Base-by-base conservation (phyloP, 1,140 invertebrate genomes). In the Panulirus ornatus region DNA sequence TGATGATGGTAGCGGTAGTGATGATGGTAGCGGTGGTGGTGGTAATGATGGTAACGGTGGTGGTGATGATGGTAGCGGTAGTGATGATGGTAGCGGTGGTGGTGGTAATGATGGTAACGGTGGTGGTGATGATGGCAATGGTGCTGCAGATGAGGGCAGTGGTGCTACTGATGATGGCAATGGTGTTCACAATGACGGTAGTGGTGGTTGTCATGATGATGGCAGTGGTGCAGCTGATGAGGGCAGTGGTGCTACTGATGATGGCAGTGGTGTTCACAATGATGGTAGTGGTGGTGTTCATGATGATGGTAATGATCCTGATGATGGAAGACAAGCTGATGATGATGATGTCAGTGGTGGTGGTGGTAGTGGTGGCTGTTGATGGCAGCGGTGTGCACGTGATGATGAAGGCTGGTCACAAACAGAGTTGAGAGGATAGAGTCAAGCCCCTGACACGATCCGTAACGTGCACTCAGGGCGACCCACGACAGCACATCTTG, bases 11-110 rank as follows among this genome's bases (percentile, higher is more conserved):
- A 22, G 34, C 11, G 71, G 27, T 71, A 36, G 71, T 75, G 11
- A 75, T 75, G n/a, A 16, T 75, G 71, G 71, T 75, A 40, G 71
- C 19, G 71, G 40, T 75, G 19, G 34, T n/a, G 6, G 66, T 71
- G n/a, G 34, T 36, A 30, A n/a, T 30, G 9, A 11, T 16, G 66
- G 0, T 22, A n/a, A 36, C 27, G 66, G 66, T 71, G n/a, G 66
- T 71, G 66, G 14, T 71, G 14, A 36, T 71, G n/a, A 47, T 47
- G 63, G 30, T 22, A 5, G 63, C 3, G 63, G 5, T 47, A 47
- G 44, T 14, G 44, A 47, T 47, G 44, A 11, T 66, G 22, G 30
- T 8, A 5, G 22, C 30, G 22, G 63, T 5, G 5, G 22, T 66
- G 71, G 27, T 71, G 11, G 71, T 75, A 22, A 75, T 75, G 63